A percentile compares a stretch with the other conserved stretches of the same genome.
phyloP scores from a whole-genome alignment of 2,888 invertebrate genomes.

The Drosophila percnosoma region DNA sequence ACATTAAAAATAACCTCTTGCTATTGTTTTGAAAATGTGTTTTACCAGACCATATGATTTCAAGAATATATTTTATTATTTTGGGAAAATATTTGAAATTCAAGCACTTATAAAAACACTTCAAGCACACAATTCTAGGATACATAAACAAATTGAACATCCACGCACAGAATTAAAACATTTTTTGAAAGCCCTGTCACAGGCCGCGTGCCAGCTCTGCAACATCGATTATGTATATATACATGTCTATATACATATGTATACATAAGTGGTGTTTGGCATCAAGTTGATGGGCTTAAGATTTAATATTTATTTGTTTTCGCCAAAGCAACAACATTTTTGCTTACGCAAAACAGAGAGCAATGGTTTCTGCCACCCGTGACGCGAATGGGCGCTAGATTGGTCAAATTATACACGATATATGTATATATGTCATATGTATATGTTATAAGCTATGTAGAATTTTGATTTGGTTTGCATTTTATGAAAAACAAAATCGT shows the following conservation, averaged over 20 bases:
- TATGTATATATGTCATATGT: conserved; percentile 6
- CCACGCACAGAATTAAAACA: not conserved
- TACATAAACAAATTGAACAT: conserved; percentile 9
- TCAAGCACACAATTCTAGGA: conserved; percentile 1
- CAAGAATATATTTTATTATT: not conserved
- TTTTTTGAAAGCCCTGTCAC: conserved; percentile 25
- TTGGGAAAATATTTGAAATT: not conserved
- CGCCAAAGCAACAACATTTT: conserved; percentile 45
- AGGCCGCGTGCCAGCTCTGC: conserved; percentile 41
- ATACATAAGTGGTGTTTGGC: conserved; percentile 19
- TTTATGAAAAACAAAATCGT: conserved; percentile 8
- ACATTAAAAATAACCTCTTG: conserved; percentile 12
- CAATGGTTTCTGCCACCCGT: conserved; percentile 46
- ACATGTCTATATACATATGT: not conserved
- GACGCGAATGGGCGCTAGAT: conserved; percentile 60
- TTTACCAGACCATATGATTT: not conserved
- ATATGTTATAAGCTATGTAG: not conserved
- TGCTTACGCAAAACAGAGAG: conserved; percentile 71
- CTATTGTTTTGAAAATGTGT: not conserved
- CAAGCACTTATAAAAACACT: not conserved
- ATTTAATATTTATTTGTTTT: conserved; percentile 77
- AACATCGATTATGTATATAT: conserved; percentile 16
- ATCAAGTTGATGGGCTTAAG: conserved; percentile 69
- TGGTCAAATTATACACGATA: conserved; percentile 29
- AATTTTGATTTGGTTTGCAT: conserved; percentile 31